Percentiles rank a stretch among this genome's conserved stretches.
Evolutionary conservation across 2,113 vertebrate species (phyloP).

Genomic region (Emberiza fucata): DNA sequence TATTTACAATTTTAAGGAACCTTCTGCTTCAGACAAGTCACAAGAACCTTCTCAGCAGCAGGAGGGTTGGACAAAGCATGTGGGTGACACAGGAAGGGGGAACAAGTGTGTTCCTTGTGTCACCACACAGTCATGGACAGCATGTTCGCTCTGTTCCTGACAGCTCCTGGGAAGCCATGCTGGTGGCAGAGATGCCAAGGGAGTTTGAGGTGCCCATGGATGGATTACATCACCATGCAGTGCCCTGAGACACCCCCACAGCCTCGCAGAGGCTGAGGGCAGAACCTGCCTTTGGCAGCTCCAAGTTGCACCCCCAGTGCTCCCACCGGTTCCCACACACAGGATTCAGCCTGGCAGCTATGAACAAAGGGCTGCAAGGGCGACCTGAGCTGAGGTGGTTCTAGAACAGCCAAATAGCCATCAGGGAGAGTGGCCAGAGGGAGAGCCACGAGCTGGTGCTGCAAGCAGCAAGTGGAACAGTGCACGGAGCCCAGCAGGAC

Average conservation of each 20-base stretch:
- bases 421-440: neutral
- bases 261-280: neutral
- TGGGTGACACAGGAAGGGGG: neutral
- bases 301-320: accelerated
- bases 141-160: accelerated
- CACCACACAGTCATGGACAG: neutral
- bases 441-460: neutral
- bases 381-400: neutral
- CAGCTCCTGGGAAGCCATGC: neutral
- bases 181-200: neutral
- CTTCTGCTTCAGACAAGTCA: neutral
- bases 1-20: neutral
- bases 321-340: too few relatives aligned
- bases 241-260: neutral
- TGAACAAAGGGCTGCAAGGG: neutral
- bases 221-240: neutral
- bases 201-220: neutral
- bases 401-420: neutral
- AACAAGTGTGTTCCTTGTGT: neutral
- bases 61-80: neutral
- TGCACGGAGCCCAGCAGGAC: neutral
- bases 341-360: neutral
- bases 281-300: neutral
- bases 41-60: neutral
- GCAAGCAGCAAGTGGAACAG: accelerated